These are phyloP conservation scores for Mallotus villosus DNA, from an alignment of 2,797 vertebrate species.

Conservation along the genomic window DNA sequence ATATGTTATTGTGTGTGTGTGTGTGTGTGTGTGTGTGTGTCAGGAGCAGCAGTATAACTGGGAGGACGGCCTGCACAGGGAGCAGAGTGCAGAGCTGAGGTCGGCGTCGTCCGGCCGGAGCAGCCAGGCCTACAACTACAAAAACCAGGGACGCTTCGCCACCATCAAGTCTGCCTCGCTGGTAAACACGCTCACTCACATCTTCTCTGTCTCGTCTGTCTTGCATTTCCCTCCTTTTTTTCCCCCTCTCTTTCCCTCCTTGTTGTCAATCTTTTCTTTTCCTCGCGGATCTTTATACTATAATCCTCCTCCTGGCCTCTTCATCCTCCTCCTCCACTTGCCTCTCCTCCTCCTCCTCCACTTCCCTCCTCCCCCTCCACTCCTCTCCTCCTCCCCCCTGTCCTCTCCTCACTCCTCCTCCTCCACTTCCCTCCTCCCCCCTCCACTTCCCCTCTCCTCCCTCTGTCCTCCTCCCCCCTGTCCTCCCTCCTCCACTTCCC, in stretches of 20 bases:
- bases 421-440: too few species aligned
- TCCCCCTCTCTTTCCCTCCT: slow-evolving; percentile 21
- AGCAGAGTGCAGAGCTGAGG: slow-evolving; percentile 87
- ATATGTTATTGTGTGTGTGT: slow-evolving; percentile 1
- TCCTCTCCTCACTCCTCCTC: slow-evolving; percentile 24
- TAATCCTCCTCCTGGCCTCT: slow-evolving; percentile 33
- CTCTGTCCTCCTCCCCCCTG: slow-evolving; percentile 31
- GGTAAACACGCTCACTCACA: slow-evolving; percentile 66
- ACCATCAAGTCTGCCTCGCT: slow-evolving; percentile 99
- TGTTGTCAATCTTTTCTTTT: slow-evolving; percentile 6
- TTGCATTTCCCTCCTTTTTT: neutral
- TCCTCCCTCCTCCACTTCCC: slow-evolving; percentile 27
- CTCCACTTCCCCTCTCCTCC: slow-evolving; percentile 29
- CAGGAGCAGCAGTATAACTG: slow-evolving; percentile 97
- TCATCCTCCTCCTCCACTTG: slow-evolving; percentile 14
- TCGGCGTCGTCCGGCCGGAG: slow-evolving; percentile 87
- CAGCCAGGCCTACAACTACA: slow-evolving; percentile 91
- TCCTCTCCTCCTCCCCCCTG: slow-evolving; percentile 5
- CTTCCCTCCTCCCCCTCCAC: slow-evolving; percentile 24
- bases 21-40: slow-evolving; percentile 11
- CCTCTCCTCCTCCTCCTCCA: slow-evolving; percentile 18
- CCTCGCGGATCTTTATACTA: neutral
- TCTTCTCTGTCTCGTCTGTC: neutral
- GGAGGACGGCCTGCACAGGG: slow-evolving; percentile 92
- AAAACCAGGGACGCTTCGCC: slow-evolving; percentile 95